These are phyloP conservation scores for Philereme transversata DNA, from an alignment of 2,888 invertebrate genomes.

Conservation along the genomic window DNA sequence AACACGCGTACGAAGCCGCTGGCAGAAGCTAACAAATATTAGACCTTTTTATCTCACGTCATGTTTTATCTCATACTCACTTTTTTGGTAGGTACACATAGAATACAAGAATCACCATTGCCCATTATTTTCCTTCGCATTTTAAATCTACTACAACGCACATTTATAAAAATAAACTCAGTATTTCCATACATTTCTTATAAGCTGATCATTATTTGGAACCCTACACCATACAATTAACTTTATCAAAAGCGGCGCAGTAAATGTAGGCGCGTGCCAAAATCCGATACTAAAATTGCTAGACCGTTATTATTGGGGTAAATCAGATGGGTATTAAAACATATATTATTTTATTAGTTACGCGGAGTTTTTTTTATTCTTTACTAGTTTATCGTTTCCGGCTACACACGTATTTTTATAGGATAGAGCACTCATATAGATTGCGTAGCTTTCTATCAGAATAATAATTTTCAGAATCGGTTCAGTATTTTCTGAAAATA, in stretches of 20 bases:
- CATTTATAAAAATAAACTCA: neutral
- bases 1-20: too few species aligned
- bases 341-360: too few species aligned
- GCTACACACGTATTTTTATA: too few species aligned
- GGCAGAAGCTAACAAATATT: too few species aligned
- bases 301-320: neutral
- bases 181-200: constrained; percentile 12
- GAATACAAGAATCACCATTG: neutral
- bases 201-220: constrained; percentile 17
- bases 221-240: constrained; percentile 33
- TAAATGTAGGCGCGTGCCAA: constrained; percentile 42
- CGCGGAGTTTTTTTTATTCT: too few species aligned
- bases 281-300: constrained; percentile 47
- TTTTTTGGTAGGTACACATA: neutral
- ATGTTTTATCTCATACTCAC: too few species aligned
- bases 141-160: neutral
- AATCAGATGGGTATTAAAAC: neutral
- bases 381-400: too few species aligned
- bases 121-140: neutral
- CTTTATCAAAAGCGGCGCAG: constrained; percentile 4
- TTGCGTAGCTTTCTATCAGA: too few species aligned
- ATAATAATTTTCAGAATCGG: too few species aligned
- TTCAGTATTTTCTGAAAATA: too few species aligned
- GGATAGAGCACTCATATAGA: too few species aligned
- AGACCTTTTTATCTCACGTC: too few species aligned